Evolutionary conservation across 2,113 vertebrate species (phyloP), one percentile per base, ranked within the genome.

Genomic region (Rhinoderma darwinii): DNA sequence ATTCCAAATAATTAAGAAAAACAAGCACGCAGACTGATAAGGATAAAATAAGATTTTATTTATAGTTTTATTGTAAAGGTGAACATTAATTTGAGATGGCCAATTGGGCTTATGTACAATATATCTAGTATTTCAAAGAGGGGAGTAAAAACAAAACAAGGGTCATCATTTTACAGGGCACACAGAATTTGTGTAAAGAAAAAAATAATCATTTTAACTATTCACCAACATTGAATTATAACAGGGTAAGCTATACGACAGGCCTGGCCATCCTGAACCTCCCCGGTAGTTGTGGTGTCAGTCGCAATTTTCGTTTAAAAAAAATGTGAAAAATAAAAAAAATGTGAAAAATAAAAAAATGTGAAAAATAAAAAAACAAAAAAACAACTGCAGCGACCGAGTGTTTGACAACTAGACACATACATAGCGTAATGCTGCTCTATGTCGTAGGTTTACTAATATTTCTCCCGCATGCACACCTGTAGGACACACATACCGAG

Each of bases 31-130:
- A 77, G 59, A 47, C 15, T 66, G 39, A 94, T 92, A 96, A 96
- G 94, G 96, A 97, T 97, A 97, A 97, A 97, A 98, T 97, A 97
- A 93, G 92, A 91, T 94, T 97, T 98, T 98, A 96, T 97, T 98
- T 96, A 97, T 97, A 98, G 96, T 97, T 96, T 98, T 94, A 97
- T 97, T 97, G 96, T 97, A 98, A 98, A 98, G 96, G 94, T 94
- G 95, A 95, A 96, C 96, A 96, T 98, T 94, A 97, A 96, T 96
- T 97, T 97, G 96, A 97, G 97, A 97, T 96, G 96, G 94, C 94
- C 95, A 90, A 96, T 95, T 95, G 93, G 96, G 96, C 96, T 96
- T 98, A 98, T 98, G 97, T 98, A 98, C 97, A 97, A 98, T 97
- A 97, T 97, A 97, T 96, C 95, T 96, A 95, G 95, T 96, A 96